Conservation (phyloP, 2,113 vertebrate species). For the Chelonoidis abingdonii region DNA sequence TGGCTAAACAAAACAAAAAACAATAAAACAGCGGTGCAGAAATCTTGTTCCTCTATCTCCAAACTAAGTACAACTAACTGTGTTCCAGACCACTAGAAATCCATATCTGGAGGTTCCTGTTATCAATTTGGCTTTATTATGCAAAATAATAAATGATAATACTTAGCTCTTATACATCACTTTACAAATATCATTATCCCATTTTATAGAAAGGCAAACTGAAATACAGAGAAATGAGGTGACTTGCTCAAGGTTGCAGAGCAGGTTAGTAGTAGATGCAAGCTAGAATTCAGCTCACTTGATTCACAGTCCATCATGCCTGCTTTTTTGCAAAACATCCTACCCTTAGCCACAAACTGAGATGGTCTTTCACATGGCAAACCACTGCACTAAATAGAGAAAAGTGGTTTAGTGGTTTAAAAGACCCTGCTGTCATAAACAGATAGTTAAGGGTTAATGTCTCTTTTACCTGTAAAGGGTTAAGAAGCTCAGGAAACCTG, state of each 20-base stretch:
- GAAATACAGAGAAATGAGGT: background rate
- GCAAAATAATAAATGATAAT: background rate
- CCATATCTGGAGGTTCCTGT: accelerated
- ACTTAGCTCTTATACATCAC: too few species aligned
- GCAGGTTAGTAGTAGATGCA: too few species aligned
- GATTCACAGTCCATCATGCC: background rate
- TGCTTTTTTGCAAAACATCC: background rate
- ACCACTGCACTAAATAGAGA: background rate
- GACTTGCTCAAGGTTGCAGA: too few species aligned
- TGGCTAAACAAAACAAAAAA: background rate
- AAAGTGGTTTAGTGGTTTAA: too few species aligned
- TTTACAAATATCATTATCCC: too few species aligned
- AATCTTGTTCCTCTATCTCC: background rate
- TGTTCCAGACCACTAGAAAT: accelerated
- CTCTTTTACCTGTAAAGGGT: too few species aligned
- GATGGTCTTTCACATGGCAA: background rate
- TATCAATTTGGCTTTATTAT: background rate
- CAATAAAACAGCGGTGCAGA: background rate
- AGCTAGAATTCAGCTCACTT: too few species aligned
- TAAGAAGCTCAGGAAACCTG: too few species aligned
- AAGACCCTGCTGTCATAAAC: too few species aligned
- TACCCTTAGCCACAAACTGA: accelerated
- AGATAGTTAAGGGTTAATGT: too few species aligned
- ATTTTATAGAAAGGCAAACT: too few species aligned
- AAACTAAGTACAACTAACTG: accelerated